Base-by-base conservation (phyloP, 2,888 invertebrate species). In the Ichneumoninae sp. region DNA sequence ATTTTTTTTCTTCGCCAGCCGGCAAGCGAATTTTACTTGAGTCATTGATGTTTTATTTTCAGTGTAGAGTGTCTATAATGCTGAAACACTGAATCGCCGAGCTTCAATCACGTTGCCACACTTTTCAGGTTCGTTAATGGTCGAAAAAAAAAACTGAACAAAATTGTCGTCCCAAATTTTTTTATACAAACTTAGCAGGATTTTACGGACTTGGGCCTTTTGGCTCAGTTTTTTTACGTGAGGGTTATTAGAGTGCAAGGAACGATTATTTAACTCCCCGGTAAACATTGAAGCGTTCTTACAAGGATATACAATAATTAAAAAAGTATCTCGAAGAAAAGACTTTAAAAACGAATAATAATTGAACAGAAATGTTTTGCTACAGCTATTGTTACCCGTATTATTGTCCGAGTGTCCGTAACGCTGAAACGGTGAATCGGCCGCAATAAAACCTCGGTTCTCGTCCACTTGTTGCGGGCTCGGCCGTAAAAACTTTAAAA, bases 321-420 rank as follows among this genome's bases (percentile, higher is more conserved):
- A 40, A 40, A n/a, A 33, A 47, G 13, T 86, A 70, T 68, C 77
- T 76, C 81, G 78, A 83, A 86, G 74, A 10, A 19, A 36, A 7
- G 16, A 22, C 10, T 40, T 40, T 40, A 40, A 16, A 47, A 47
- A 16, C 3, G 3, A 4, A 47, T 40, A 16, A 16, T 16, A 47
- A 47, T 47, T 47, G 44, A 6, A 52, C 19, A 52, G 19, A 52
- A n/a, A 52, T 19, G 3, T 57, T 57, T 1, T 60, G 40, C 16
- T 16, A 54, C 26, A 26, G 7, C 44, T 71, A 57, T 44, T 65
- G 57, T 13, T 60, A 30, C 60, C 26, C 69, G 4, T 66, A 66
- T 54, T 36, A 16, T 52, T 78, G 70, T 36, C 65, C 26, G n/a
- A 52, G 50, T 26, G n/a, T 65, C 71, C 63, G 52, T 79, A 75